phyloP scores from a whole-genome alignment of 2,797 vertebrate species.

The Novumbra hubbsi region DNA sequence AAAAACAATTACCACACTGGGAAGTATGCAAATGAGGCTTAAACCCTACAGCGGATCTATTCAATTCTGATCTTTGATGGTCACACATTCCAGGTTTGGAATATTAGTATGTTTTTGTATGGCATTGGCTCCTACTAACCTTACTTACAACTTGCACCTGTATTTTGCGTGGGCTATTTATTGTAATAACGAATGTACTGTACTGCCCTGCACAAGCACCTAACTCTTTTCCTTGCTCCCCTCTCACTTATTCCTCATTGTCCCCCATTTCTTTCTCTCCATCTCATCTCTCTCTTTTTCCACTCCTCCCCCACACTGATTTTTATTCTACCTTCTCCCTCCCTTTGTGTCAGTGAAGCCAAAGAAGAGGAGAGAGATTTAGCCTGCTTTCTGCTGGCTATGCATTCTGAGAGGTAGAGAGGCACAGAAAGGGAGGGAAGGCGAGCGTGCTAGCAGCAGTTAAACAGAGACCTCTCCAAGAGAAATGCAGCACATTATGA shows the following conservation, averaged over 20 bases:
- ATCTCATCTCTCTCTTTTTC: conserved; percentile 27
- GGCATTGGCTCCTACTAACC: no score
- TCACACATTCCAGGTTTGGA: no score
- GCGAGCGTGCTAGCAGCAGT: conserved; percentile 73
- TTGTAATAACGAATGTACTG: not conserved
- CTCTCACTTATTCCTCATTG: conserved; percentile 50
- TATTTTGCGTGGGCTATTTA: not conserved
- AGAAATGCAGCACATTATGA: conserved; percentile 79
- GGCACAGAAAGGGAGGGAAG: conserved; percentile 45
- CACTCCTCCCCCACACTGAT: conserved; percentile 57
- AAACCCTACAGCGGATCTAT: no score
- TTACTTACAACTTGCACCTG: not conserved
- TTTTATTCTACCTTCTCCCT: conserved; percentile 54
- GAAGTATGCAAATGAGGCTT: no score
- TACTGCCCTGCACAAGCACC: not conserved
- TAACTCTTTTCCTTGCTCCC: conserved; percentile 32
- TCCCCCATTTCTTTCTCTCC: conserved; percentile 29
- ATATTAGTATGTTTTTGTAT: not conserved
- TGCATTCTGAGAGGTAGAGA: conserved; percentile 71
- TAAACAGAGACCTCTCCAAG: conserved; percentile 75
- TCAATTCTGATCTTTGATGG: no score
- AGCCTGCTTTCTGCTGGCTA: conserved; percentile 74
- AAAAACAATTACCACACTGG: no score
- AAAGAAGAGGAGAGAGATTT: conserved; percentile 39
- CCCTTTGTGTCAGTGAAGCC: conserved; percentile 66